phyloP scores from a whole-genome alignment of 2,113 vertebrate genomes.

The Urocynchramus pylzowi region DNA sequence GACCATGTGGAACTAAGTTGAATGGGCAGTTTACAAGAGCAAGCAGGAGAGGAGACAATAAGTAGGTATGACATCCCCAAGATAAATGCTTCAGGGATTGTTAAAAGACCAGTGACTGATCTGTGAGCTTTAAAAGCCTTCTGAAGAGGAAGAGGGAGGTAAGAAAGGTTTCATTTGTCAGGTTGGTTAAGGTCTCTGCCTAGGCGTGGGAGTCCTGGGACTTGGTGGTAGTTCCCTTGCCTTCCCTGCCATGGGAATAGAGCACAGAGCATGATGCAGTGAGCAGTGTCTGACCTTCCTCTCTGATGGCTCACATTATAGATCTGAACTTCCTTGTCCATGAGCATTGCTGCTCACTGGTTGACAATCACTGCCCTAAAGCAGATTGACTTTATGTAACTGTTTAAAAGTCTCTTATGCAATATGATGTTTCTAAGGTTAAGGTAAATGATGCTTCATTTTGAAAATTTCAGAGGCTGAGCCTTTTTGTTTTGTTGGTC shows the following conservation, averaged over 20 bases:
- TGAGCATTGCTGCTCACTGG: not conserved
- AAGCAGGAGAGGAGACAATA: conserved; percentile 15
- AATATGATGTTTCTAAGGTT: not conserved
- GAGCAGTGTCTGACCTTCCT: not conserved
- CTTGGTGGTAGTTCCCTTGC: not conserved
- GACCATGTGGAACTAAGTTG: not conserved
- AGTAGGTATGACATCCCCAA: conserved; percentile 21
- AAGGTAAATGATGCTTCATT: not conserved
- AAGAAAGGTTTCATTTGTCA: not conserved
- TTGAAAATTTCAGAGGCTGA: not conserved
- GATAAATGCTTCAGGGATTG: not conserved
- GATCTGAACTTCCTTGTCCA: not conserved
- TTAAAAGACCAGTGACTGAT: not conserved
- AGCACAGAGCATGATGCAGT: not conserved
- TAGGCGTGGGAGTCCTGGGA: not conserved
- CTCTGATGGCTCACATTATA: not conserved
- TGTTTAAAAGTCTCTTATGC: not conserved
- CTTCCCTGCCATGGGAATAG: not conserved
- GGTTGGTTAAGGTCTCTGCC: not conserved
- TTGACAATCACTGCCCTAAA: not conserved
- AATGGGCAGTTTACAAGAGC: not conserved
- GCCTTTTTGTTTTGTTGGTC: not conserved
- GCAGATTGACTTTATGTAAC: not conserved
- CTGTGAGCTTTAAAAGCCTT: not conserved
- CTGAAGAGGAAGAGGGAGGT: not conserved